These are phyloP conservation scores for Brevimyrus niger DNA, from an alignment of 2,113 vertebrate species.

Conservation along the genomic window DNA sequence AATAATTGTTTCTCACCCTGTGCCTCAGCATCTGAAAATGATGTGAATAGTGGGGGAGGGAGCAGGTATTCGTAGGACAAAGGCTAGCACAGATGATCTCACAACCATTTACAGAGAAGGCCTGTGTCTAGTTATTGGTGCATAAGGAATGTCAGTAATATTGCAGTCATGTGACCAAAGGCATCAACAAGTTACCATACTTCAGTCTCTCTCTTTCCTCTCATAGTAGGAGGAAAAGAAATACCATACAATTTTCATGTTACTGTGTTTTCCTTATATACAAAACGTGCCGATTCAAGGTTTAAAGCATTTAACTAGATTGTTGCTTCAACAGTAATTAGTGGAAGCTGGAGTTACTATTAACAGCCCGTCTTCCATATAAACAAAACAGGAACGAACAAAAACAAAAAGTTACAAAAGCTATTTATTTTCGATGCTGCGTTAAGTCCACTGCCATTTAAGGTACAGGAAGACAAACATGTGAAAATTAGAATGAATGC, in stretches of 20 bases:
- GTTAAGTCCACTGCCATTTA: neutral
- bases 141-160: neutral
- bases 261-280: neutral
- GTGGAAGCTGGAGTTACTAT: neutral
- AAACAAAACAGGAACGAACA: neutral
- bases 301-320: neutral
- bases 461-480: neutral
- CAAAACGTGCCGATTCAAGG: neutral
- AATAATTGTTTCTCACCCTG: neutral
- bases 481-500: neutral
- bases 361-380: neutral
- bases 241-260: neutral
- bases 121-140: conserved; percentile 7
- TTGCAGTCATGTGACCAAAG: conserved; percentile 1
- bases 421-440: neutral
- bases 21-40: neutral
- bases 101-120: neutral
- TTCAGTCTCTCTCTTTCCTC: neutral
- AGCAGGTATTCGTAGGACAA: neutral
- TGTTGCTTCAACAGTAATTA: neutral
- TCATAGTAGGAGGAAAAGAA: neutral
- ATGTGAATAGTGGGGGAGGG: neutral
- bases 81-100: conserved; percentile 2
- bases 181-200: neutral
- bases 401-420: neutral